Percentiles rank a stretch among this genome's conserved stretches.
These are phyloP conservation scores for Aromia moschata DNA, from an alignment of 2,888 invertebrate species.

Conservation along the genomic window DNA sequence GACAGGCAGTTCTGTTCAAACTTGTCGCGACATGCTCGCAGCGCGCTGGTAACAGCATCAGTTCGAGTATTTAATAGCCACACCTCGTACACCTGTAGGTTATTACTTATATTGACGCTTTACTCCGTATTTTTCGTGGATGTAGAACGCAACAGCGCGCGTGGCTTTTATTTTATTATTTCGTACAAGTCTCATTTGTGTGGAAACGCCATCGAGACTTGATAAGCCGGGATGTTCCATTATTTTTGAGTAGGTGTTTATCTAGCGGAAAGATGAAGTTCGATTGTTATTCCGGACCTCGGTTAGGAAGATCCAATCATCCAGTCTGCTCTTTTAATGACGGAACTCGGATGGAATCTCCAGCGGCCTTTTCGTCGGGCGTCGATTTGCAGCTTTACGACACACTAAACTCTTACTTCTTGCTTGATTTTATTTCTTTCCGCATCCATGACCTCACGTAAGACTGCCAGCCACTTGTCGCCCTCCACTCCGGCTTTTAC, in stretches of 20 bases:
- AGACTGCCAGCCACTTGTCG: constrained; percentile 47
- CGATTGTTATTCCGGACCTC: constrained; percentile 54
- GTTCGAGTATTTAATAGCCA: too few relatives aligned
- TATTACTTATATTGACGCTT: too few relatives aligned
- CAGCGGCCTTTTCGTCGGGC: constrained; percentile 52
- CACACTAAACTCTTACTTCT: constrained; percentile 50
- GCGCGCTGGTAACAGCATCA: too few relatives aligned
- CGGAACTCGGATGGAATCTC: constrained; percentile 55
- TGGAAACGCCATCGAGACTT: constrained; percentile 24
- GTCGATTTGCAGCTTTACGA: constrained; percentile 55
- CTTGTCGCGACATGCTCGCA: too few relatives aligned
- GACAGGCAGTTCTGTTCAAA: too few relatives aligned
- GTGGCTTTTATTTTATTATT: constrained; percentile 15
- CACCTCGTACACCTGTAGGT: too few relatives aligned
- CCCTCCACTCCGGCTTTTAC: constrained; percentile 37
- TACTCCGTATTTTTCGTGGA: too few relatives aligned
- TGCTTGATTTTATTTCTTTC: constrained; percentile 52
- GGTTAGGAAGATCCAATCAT: constrained; percentile 56
- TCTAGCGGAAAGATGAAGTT: constrained; percentile 50
- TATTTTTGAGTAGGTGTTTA: constrained; percentile 52
- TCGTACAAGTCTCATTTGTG: constrained; percentile 11
- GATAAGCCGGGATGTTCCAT: constrained; percentile 41
- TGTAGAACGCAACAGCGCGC: constrained; percentile 11
- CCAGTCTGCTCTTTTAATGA: constrained; percentile 56
- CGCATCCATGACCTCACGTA: constrained; percentile 55